Conservation (phyloP, 2,113 vertebrate genomes). For the Lophochroa leadbeateri region DNA sequence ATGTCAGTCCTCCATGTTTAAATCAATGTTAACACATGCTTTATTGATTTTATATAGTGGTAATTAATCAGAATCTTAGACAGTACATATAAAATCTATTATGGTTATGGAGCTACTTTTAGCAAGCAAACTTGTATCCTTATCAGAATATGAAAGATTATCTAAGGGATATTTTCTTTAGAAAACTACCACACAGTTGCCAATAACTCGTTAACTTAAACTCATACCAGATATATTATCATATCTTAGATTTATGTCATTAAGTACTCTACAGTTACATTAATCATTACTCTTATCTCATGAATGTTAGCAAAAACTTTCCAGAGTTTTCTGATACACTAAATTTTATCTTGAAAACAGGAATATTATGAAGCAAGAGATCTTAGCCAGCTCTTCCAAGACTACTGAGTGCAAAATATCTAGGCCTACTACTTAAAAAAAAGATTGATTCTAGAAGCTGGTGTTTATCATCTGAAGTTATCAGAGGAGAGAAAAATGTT, state of each 20-base stretch:
- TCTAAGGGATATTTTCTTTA: neutral
- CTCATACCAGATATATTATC: neutral
- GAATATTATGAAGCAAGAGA: neutral
- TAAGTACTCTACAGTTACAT: neutral
- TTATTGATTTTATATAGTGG: neutral
- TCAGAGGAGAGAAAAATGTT: neutral
- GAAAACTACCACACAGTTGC: neutral
- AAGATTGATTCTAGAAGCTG: neutral
- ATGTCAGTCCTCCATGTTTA: neutral
- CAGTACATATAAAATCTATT: neutral
- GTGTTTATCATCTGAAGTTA: neutral
- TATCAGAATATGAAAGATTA: neutral
- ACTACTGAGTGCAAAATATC: neutral
- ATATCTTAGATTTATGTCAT: neutral
- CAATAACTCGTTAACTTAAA: neutral
- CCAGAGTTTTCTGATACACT: neutral
- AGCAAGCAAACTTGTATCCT: neutral
- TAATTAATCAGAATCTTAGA: slow-evolving; percentile 11
- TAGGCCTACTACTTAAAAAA: neutral
- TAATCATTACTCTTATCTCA: neutral
- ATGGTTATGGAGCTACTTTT: neutral
- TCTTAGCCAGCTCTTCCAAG: neutral
- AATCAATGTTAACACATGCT: neutral
- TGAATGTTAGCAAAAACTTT: neutral
- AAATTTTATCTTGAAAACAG: neutral